These are phyloP conservation scores for Lordiphosa clarofinis DNA, from an alignment of 1,140 invertebrate species.

Conservation along the genomic window DNA sequence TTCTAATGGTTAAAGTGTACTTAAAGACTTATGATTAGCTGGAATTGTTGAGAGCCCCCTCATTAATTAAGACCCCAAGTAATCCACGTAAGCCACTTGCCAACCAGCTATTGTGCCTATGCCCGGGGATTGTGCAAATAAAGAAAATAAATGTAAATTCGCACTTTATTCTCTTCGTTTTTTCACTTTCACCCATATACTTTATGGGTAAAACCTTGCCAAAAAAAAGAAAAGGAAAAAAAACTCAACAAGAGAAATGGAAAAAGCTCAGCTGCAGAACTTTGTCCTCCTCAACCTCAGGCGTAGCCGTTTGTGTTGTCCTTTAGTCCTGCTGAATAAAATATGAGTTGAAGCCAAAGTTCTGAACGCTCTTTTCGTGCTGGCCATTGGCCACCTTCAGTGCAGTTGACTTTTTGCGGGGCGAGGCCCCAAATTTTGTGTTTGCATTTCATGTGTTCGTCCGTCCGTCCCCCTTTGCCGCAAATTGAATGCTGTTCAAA, in stretches of 20 bases:
- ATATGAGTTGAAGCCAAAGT: conserved; percentile 47
- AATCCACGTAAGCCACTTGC: conserved; percentile 30
- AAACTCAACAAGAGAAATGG: conserved; percentile 36
- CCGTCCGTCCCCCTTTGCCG: conserved; percentile 13
- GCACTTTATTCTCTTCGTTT: conserved; percentile 51
- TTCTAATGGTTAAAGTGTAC: conserved; percentile 8
- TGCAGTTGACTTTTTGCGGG: conserved; percentile 17
- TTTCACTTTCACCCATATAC: conserved; percentile 30
- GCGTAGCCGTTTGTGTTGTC: conserved; percentile 34
- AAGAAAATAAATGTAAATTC: conserved; percentile 33
- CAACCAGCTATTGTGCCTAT: conserved; percentile 19
- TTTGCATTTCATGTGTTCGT: conserved; percentile 40
- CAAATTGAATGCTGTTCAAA: conserved; percentile 58
- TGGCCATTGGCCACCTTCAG: conserved; percentile 8
- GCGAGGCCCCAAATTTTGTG: conserved; percentile 26
- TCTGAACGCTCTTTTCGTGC: conserved; percentile 46
- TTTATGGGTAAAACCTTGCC: conserved; percentile 12
- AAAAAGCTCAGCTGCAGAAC: conserved; percentile 46
- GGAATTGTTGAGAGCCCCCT: conserved; percentile 14
- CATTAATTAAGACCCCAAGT: conserved; percentile 16
- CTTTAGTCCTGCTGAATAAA: conserved; percentile 43
- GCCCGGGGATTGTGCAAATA: conserved; percentile 33
- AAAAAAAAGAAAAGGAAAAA: conserved; percentile 9
- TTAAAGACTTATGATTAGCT: conserved; percentile 25
- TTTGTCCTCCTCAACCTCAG: conserved; percentile 23